These are phyloP conservation scores for Eurypyga helias DNA, from an alignment of 2,113 vertebrate genomes.

Conservation along the genomic window DNA sequence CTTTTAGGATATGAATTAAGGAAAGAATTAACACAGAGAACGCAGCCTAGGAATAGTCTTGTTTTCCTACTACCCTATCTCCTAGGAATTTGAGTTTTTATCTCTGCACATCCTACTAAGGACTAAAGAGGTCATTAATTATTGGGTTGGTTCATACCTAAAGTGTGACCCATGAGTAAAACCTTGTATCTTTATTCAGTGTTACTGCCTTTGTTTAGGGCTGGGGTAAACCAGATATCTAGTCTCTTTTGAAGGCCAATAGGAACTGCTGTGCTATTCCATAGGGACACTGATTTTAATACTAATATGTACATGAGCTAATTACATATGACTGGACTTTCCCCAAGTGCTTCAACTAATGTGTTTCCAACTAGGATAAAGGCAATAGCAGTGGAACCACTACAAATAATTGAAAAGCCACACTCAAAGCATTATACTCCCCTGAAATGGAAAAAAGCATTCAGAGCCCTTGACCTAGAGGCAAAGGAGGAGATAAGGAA, in stretches of 20 bases:
- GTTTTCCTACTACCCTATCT: neutral
- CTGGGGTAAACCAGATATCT: neutral
- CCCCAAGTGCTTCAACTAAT: neutral
- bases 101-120: rapidly evolving
- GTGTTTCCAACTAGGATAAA: neutral
- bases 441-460: neutral
- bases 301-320: neutral
- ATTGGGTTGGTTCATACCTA: neutral
- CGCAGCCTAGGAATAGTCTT: neutral
- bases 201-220: neutral
- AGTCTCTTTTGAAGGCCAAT: neutral
- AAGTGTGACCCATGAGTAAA: neutral
- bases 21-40: neutral
- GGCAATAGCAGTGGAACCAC: neutral
- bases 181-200: neutral
- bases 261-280: neutral
- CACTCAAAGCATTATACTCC: neutral
- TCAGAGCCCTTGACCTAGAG: neutral
- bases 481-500: neutral
- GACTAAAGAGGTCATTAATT: neutral
- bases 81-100: neutral
- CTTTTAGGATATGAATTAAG: neutral
- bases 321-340: neutral
- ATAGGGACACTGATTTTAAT: neutral
- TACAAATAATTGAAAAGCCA: neutral